Conservation (phyloP, 2,113 vertebrate genomes). For the Dasyurus viverrinus region DNA sequence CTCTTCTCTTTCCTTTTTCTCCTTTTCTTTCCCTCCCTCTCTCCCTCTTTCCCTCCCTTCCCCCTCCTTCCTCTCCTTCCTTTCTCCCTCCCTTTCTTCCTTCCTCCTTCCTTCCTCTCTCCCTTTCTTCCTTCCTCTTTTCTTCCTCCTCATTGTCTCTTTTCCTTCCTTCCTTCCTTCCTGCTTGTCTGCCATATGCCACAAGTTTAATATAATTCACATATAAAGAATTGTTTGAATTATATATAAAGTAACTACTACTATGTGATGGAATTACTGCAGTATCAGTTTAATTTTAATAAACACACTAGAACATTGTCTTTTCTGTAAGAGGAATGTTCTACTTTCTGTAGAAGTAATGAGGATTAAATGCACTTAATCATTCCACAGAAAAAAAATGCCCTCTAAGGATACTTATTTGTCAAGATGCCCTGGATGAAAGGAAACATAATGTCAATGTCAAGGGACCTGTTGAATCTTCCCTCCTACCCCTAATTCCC, state of each 20-base stretch:
- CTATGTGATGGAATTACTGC: not conserved
- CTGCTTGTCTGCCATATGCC: not conserved
- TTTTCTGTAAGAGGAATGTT: not conserved
- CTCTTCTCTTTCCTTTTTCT: not conserved
- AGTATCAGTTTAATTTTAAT: not conserved
- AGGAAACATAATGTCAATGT: not conserved
- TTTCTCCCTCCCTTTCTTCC: too few relatives aligned
- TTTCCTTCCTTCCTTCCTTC: not conserved
- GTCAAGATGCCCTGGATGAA: not conserved
- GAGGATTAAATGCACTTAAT: not conserved
- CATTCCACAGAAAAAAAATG: not conserved
- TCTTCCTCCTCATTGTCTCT: too few relatives aligned
- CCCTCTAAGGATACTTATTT: not conserved
- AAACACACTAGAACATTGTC: too few relatives aligned
- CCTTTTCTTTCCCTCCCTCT: too few relatives aligned
- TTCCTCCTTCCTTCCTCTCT: too few relatives aligned
- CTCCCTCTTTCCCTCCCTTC: too few relatives aligned
- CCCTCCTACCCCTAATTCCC: too few relatives aligned
- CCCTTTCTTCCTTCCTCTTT: too few relatives aligned
- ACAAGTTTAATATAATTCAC: not conserved
- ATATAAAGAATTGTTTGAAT: not conserved
- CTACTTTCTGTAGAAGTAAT: not conserved
- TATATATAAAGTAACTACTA: not conserved
- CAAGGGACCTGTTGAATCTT: not conserved
- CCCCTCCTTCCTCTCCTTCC: not conserved